phyloP scores from a whole-genome alignment of 2,888 invertebrate genomes.

The Megalurothrips usitatus region DNA sequence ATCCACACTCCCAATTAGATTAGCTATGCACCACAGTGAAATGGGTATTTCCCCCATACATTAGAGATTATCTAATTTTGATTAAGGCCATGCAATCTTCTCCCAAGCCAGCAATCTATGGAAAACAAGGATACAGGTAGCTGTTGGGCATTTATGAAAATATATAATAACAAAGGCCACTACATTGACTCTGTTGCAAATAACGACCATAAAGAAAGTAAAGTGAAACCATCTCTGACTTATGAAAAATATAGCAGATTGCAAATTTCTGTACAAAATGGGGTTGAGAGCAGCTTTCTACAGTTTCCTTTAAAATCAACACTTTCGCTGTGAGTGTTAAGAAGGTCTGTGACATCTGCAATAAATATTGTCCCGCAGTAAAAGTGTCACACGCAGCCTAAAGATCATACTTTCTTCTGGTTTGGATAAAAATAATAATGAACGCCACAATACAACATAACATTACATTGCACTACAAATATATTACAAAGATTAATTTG shows the following conservation, averaged over 20 bases:
- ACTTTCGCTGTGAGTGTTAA: too few relatives aligned
- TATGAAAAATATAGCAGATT: constrained; percentile 2
- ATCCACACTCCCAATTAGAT: too few relatives aligned
- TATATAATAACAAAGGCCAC: neutral
- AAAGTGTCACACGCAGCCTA: too few relatives aligned
- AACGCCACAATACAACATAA: neutral
- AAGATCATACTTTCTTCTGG: neutral
- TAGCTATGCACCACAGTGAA: too few relatives aligned
- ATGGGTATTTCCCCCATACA: too few relatives aligned
- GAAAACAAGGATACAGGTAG: too few relatives aligned
- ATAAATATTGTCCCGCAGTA: too few relatives aligned
- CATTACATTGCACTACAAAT: neutral
- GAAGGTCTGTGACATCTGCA: too few relatives aligned
- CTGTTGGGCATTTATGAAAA: neutral
- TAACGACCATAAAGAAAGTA: neutral
- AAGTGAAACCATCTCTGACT: neutral
- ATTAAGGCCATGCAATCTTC: neutral
- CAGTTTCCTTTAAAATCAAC: neutral
- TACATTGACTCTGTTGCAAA: neutral
- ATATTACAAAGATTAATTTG: neutral
- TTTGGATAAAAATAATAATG: neutral
- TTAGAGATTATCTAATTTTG: neutral
- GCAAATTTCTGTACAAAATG: neutral
- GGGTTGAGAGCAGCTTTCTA: neutral
- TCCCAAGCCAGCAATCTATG: too few relatives aligned